Conservation (phyloP, 2,113 vertebrate genomes). For the Accipiter cooperii region DNA sequence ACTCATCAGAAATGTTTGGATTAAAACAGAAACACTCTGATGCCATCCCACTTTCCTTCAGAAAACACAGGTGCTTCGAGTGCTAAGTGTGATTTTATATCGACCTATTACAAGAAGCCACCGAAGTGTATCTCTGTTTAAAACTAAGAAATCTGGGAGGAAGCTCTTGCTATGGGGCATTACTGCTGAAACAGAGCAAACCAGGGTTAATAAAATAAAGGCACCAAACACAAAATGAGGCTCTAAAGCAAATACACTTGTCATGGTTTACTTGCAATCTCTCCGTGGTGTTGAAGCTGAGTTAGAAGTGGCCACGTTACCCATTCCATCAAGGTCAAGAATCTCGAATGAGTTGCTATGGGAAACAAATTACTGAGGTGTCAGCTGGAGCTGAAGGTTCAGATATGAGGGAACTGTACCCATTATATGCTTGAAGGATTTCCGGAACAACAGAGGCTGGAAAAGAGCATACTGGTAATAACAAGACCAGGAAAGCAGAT, state of each 20-base stretch:
- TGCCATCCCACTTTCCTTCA: neutral
- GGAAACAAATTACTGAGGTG: slow-evolving; percentile 66
- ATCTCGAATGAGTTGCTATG: slow-evolving; percentile 57
- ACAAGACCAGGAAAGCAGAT: slow-evolving; percentile 52
- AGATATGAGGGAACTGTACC: slow-evolving; percentile 54
- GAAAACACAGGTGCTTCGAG: neutral
- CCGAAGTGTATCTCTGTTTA: neutral
- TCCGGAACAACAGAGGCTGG: slow-evolving; percentile 26
- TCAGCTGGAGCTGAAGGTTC: slow-evolving; percentile 59
- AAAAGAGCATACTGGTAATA: slow-evolving; percentile 44
- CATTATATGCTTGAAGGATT: slow-evolving; percentile 69
- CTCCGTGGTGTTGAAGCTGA: neutral
- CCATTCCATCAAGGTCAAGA: slow-evolving; percentile 57
- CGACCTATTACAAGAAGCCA: neutral
- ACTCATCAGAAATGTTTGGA: neutral
- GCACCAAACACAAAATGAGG: neutral
- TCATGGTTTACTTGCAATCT: neutral
- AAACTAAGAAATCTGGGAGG: neutral
- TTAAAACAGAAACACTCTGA: neutral
- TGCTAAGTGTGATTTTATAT: neutral
- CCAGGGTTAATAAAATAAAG: neutral
- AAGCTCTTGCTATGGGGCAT: neutral
- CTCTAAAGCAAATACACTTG: neutral
- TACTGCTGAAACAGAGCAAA: neutral
- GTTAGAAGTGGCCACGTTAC: slow-evolving; percentile 21